Evolutionary conservation across 2,797 vertebrate genomes (phyloP).

Genomic region (Oreonectes daqikongensis): DNA sequence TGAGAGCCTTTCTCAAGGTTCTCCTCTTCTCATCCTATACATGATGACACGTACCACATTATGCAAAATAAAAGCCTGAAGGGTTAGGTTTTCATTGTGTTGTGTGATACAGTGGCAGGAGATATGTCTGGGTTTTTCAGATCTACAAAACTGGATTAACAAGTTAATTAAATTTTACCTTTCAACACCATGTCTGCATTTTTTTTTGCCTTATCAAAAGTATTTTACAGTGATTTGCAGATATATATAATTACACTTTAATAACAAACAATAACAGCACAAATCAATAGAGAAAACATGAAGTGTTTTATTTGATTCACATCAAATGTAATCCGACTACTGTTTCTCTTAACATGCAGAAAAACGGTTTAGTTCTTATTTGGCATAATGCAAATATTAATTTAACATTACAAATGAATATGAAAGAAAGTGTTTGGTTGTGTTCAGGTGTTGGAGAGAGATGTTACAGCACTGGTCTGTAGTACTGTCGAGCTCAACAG

Average conservation of each 20-base stretch:
- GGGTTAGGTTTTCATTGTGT: neutral
- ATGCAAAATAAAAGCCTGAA: neutral
- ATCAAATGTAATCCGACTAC: neutral
- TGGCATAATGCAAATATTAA: neutral
- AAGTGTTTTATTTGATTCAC: neutral
- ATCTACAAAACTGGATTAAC: neutral
- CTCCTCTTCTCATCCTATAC: constrained; percentile 1
- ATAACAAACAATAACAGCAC: neutral
- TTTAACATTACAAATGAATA: neutral
- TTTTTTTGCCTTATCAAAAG: neutral
- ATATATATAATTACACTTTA: neutral
- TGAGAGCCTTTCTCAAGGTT: neutral
- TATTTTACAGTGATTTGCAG: neutral
- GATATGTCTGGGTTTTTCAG: neutral
- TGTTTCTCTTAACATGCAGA: neutral
- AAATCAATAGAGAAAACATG: neutral
- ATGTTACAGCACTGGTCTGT: neutral
- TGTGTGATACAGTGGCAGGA: neutral
- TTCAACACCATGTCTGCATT: neutral
- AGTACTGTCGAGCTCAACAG: constrained; percentile 43
- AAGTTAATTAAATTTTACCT: neutral
- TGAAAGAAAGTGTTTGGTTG: neutral
- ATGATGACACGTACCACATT: neutral
- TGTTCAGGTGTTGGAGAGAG: constrained; percentile 29
- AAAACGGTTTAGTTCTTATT: neutral